Evolutionary conservation across 2,113 vertebrate species (phyloP), one percentile per base, ranked within the genome.

Genomic region (Gavialis gangeticus): DNA sequence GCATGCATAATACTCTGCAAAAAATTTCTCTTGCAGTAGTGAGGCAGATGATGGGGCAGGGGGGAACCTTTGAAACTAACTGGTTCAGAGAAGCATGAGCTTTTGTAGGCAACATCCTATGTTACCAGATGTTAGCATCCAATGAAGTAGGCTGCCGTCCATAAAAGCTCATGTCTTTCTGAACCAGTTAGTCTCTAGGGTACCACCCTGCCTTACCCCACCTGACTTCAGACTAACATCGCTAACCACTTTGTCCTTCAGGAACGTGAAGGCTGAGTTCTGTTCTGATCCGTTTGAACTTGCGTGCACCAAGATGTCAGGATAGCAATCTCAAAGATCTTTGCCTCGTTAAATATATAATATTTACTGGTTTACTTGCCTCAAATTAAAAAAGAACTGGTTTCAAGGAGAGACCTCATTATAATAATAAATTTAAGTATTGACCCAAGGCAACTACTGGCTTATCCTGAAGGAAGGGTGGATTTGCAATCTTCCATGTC

Each of bases 231-330:
- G 46, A 46, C 46, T 46, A 46, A 46, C 46, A 46, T 46, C 7
- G 46, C 46, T 46, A 46, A 46, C 46, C 46, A 46, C 46, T 46
- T 46, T 46, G 46, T 46, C 46, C 9, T 46, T 46, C 46, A 46
- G 46, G 46, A 46, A 46, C 46, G 37, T 46, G 9, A 46, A 46
- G 46, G 7, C 46, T 46, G 46, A 46, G 46, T 46, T 75, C n/a
- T 59, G 46, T 59, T 64, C 58, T 90, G 58, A 22, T 12, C 14
- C 25, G 84, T n/a, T 58, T 58, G 82, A 90, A 5, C 6, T 46
- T 30, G 21, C 79, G 64, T 2, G 87, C 92, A 91, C 46, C 46
- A 46, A 46, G 89, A 87, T 88, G 87, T 92, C 89, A 84, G 89
- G 93, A 86, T 83, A 83, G 22, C 19, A 71, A 12, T 71, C 12